Conservation (phyloP, 37 sponge, comb jelly and placozoan genomes). For the Spongilla lacustris region DNA sequence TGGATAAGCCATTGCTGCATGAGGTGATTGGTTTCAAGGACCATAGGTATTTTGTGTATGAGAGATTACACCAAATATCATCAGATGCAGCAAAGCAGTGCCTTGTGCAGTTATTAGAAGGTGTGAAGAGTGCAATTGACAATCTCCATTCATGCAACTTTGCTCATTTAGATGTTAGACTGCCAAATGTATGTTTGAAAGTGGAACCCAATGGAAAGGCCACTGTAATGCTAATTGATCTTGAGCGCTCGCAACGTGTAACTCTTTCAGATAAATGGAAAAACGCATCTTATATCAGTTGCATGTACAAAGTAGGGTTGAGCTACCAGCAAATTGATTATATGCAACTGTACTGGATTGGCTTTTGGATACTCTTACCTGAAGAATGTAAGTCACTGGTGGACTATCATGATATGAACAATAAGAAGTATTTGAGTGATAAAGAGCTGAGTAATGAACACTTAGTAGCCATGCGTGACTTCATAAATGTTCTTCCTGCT, state of each 20-base stretch:
- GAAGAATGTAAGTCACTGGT: conserved; percentile 1
- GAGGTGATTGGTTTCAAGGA: conserved; percentile 1
- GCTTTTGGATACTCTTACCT: neutral
- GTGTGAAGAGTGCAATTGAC: neutral
- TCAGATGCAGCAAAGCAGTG: neutral
- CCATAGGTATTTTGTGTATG: conserved; percentile 1
- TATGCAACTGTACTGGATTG: neutral
- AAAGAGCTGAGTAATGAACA: neutral
- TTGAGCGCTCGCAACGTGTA: conserved; percentile 1
- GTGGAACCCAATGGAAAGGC: neutral
- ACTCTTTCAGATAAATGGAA: neutral
- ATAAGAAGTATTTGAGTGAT: neutral
- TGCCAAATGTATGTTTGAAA: conserved; percentile 1
- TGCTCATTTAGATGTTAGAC: conserved; percentile 1
- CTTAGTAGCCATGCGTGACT: neutral
- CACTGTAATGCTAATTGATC: neutral
- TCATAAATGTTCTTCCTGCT: conserved; percentile 1
- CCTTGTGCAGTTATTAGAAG: neutral
- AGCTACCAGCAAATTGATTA: conserved; percentile 1
- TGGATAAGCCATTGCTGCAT: neutral
- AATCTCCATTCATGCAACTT: neutral
- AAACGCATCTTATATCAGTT: neutral
- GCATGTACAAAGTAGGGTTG: conserved; percentile 1
- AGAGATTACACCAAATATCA: conserved; percentile 1
- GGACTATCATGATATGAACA: conserved; percentile 1